These are phyloP conservation scores for Hypselothyrea guttata DNA, from an alignment of 2,888 invertebrate genomes.

Conservation along the genomic window DNA sequence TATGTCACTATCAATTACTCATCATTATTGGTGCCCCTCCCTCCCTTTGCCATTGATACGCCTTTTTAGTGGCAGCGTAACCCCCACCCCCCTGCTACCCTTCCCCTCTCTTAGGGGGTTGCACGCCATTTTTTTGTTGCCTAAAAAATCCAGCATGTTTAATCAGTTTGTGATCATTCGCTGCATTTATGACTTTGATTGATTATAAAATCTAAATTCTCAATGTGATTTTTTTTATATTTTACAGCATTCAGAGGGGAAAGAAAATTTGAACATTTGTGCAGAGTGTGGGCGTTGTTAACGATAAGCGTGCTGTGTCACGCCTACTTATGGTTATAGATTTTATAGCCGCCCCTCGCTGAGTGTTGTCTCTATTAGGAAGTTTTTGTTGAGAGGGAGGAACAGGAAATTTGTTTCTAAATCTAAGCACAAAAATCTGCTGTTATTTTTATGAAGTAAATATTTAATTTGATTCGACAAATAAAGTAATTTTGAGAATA, in stretches of 20 bases:
- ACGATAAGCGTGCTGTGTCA: slow-evolving; percentile 35
- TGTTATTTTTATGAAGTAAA: not conserved
- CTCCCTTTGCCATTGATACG: slow-evolving; percentile 32
- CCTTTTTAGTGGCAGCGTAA: slow-evolving; percentile 30
- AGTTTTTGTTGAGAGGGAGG: not conserved
- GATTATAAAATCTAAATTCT: slow-evolving; percentile 72
- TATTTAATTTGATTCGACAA: too few species aligned
- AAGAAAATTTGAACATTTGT: slow-evolving; percentile 55
- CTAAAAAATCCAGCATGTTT: slow-evolving; percentile 27
- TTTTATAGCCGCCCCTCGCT: not conserved
- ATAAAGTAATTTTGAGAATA: too few species aligned
- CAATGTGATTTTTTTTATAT: slow-evolving; percentile 50
- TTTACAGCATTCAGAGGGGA: slow-evolving; percentile 11
- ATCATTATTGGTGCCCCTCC: slow-evolving; percentile 56
- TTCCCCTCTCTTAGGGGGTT: slow-evolving; percentile 18
- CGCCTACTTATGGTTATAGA: slow-evolving; percentile 24
- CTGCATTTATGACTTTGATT: slow-evolving; percentile 79
- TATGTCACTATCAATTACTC: slow-evolving; percentile 78
- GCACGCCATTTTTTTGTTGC: slow-evolving; percentile 41
- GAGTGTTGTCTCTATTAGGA: slow-evolving; percentile 16
- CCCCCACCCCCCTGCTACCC: not conserved
- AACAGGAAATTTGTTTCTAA: not conserved
- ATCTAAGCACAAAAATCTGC: not conserved
- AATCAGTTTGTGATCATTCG: slow-evolving; percentile 55
- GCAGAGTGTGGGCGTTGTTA: slow-evolving; percentile 52